Evolutionary conservation across 2,113 vertebrate genomes (phyloP).

Genomic region (Hiodon alosoides): DNA sequence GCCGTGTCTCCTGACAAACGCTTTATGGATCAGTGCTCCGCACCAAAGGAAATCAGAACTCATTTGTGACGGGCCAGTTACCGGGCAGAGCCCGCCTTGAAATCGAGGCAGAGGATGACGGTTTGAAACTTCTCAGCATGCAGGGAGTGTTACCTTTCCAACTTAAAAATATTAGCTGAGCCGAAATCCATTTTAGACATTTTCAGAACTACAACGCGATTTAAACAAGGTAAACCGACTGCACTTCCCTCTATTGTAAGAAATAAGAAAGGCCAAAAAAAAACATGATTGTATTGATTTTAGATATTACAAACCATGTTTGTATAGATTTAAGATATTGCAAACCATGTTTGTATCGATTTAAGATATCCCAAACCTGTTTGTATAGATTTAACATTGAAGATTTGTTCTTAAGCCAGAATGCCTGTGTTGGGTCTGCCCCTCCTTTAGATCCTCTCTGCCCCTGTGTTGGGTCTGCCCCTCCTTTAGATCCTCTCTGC

Average conservation of each 20-base stretch:
- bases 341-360: too few relatives aligned
- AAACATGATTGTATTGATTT: too few relatives aligned
- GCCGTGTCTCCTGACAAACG: conserved; percentile 24
- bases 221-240: not conserved
- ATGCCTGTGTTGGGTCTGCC: not conserved
- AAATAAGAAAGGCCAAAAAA: not conserved
- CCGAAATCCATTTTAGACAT: not conserved
- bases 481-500: too few relatives aligned
- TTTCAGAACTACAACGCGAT: not conserved
- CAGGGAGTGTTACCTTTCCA: too few relatives aligned
- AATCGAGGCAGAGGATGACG: not conserved
- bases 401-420: not conserved
- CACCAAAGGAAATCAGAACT: conserved; percentile 31
- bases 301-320: not conserved
- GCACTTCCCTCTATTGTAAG: not conserved
- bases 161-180: not conserved
- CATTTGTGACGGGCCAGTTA: not conserved
- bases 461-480: too few relatives aligned
- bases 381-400: too few relatives aligned
- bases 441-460: too few relatives aligned
- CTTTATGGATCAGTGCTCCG: conserved; percentile 28
- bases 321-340: not conserved
- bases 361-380: too few relatives aligned
- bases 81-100: not conserved
- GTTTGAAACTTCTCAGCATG: not conserved